Base-by-base conservation (phyloP, 2,888 invertebrate species). In the Allygus modestus region DNA sequence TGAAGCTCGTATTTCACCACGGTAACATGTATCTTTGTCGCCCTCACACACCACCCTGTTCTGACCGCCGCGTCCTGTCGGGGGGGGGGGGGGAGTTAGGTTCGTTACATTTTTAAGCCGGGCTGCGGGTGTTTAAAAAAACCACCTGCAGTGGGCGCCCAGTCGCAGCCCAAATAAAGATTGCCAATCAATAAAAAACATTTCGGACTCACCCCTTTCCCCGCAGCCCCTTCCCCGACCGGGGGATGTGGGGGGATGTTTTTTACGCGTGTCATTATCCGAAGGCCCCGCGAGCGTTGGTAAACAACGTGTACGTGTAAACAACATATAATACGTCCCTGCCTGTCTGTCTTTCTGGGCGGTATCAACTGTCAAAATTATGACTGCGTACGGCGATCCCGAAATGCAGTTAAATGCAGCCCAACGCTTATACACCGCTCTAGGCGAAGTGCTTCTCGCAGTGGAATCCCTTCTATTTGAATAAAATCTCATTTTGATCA, bases 141-240 rank as follows among this genome's bases (percentile, higher is more conserved):
- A 79, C 79, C 79, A 79, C 79, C 79, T 79, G 79, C 79, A 79
- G 79, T 79, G 79, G 77, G 79, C 58, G 79, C 79, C 79, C 79
- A 79, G 79, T 79, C 79, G 79, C 79, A 79, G 58, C 79, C 79
- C 79, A 79, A 79, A 79, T 79, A 79, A 79, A 79, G 79, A 79
- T 79, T 79, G 79, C 79, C 79, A 79, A 79, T 79, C 79, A 79
- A 79, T 79, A 79, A 79, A 79, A 79, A 79, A 79, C 79, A 79
- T 79, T 79, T 79, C 79, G 79, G 54, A 79, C 79, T 79, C 51
- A 51, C 73, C 77, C 77, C 77, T 46, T 17, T n/a, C 51, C 51
- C 77, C 46, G 41, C 51, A 17, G 12, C 58, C 31, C 51, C 26
- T 31, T 43, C 43, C 15, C 12, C 26, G 77, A 51, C 9, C 33